phyloP scores from a whole-genome alignment of 2,888 invertebrate genomes.

The Phortica okadai region DNA sequence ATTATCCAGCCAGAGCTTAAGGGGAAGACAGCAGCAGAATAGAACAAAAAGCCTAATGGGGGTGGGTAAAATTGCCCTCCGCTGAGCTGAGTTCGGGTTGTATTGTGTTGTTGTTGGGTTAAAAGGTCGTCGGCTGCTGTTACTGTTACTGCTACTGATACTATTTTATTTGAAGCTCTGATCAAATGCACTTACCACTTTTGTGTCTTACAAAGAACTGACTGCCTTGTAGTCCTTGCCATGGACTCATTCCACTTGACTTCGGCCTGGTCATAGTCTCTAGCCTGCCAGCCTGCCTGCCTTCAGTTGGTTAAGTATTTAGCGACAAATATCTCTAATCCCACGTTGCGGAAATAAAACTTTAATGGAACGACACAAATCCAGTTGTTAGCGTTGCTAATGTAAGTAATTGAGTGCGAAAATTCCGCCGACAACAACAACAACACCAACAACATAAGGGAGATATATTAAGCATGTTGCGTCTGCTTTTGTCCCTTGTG shows the following conservation, averaged over 20 bases:
- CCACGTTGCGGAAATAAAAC: slow-evolving; percentile 72
- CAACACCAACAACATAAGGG: slow-evolving; percentile 13
- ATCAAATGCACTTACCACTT: slow-evolving; percentile 15
- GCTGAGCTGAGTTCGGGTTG: slow-evolving; percentile 25
- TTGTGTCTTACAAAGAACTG: slow-evolving; percentile 6
- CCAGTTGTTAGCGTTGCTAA: slow-evolving; percentile 71
- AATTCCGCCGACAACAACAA: slow-evolving; percentile 64
- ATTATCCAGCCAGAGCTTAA: slow-evolving; percentile 53
- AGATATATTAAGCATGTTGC: neutral
- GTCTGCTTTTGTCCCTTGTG: neutral
- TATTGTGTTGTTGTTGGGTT: slow-evolving; percentile 15
- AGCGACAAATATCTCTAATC: slow-evolving; percentile 45
- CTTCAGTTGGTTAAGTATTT: neutral
- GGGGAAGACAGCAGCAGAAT: slow-evolving; percentile 8
- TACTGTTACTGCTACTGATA: neutral
- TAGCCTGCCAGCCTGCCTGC: neutral
- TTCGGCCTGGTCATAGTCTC: neutral
- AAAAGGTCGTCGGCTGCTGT: slow-evolving; percentile 10
- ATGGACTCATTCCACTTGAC: neutral
- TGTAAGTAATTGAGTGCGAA: slow-evolving; percentile 77
- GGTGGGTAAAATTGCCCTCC: neutral
- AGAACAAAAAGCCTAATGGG: neutral
- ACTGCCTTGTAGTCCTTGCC: neutral
- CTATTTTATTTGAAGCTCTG: neutral
- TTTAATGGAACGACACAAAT: slow-evolving; percentile 74